phyloP scores from a whole-genome alignment of 1,140 invertebrate species.

The Formica exsecta region DNA sequence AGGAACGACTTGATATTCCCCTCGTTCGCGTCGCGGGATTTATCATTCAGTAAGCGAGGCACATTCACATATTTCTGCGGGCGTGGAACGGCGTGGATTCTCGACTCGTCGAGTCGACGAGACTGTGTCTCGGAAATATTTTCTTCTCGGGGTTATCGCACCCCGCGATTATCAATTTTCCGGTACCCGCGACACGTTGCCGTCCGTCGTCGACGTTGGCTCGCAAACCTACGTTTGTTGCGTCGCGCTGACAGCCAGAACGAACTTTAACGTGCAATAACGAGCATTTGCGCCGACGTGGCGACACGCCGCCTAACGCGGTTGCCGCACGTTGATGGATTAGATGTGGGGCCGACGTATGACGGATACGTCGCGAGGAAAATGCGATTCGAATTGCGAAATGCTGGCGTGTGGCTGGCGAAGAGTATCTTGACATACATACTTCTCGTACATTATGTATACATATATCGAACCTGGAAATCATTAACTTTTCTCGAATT shows the following conservation, averaged over 20 bases:
- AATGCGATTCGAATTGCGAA: constrained; percentile 66
- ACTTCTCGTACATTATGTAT: background rate
- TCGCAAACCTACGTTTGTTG: constrained; percentile 68
- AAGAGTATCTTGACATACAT: background rate
- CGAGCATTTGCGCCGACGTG: constrained; percentile 70
- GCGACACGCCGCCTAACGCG: constrained; percentile 69
- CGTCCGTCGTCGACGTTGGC: constrained; percentile 43
- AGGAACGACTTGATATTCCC: background rate
- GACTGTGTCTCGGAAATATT: constrained; percentile 47
- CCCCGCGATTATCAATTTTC: constrained; percentile 62
- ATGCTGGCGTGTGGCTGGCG: constrained; percentile 18
- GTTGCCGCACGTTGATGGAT: constrained; percentile 74
- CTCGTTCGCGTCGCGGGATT: background rate
- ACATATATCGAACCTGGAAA: background rate
- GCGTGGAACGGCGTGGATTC: background rate
- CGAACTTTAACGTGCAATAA: constrained; percentile 75
- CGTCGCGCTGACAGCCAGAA: constrained; percentile 67
- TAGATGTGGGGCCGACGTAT: constrained; percentile 74
- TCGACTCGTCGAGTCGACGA: constrained; percentile 10
- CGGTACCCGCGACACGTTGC: constrained; percentile 40
- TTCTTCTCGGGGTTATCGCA: constrained; percentile 51
- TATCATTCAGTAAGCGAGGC: constrained; percentile 44
- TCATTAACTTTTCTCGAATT: background rate
- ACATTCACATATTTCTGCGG: background rate
- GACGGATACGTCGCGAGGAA: constrained; percentile 72